Evolutionary conservation across 2,888 invertebrate species (phyloP).

Genomic region (Zeuzera pyrina): DNA sequence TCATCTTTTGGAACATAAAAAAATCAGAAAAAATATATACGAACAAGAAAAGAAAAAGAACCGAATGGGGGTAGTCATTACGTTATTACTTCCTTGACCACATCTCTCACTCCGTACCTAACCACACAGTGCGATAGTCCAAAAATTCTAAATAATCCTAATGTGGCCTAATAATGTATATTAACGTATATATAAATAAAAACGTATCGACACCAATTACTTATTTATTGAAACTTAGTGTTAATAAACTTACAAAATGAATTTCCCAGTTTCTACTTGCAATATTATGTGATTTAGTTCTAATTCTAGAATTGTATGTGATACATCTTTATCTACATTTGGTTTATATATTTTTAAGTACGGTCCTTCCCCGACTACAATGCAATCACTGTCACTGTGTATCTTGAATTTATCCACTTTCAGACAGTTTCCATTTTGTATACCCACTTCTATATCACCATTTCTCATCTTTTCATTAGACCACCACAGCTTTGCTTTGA

Average conservation of each 20-base stretch:
- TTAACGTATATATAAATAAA: neutral
- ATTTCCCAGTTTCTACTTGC: conserved; percentile 86
- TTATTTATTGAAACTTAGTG: conserved; percentile 3
- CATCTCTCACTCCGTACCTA: no score
- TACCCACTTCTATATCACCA: conserved; percentile 67
- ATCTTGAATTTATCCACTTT: conserved; percentile 86
- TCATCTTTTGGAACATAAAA: no score
- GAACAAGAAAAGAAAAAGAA: no score
- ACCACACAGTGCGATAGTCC: no score
- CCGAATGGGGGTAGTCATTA: no score
- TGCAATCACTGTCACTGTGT: conserved; percentile 84
- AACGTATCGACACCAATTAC: neutral
- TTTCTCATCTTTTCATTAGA: conserved; percentile 75
- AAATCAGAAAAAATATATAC: no score
- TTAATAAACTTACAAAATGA: conserved; percentile 81
- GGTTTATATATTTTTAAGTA: conserved; percentile 53
- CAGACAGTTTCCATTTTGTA: conserved; percentile 75
- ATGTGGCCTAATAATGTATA: no score
- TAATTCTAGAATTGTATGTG: conserved; percentile 84
- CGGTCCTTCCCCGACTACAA: conserved; percentile 72
- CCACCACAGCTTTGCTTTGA: conserved; percentile 94
- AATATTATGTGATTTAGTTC: conserved; percentile 82
- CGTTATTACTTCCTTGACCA: no score
- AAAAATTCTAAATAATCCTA: no score
- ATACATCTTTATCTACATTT: conserved; percentile 51